phyloP scores from a whole-genome alignment of 2,797 vertebrate genomes.

The Potorous gilbertii region DNA sequence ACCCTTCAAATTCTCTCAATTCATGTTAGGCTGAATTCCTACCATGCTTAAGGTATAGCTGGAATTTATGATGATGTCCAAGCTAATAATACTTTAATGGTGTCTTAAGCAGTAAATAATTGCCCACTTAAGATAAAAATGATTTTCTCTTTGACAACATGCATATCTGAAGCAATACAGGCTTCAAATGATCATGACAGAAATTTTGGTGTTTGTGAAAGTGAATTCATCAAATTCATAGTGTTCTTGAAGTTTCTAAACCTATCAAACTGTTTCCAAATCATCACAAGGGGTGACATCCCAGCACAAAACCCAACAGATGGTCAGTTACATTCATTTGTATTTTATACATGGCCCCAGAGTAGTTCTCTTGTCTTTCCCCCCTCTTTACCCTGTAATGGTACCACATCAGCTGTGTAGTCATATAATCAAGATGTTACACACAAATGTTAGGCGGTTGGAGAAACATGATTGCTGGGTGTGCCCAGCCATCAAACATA shows the following conservation, averaged over 20 bases:
- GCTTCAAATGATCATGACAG: not conserved
- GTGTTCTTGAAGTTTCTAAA: not conserved
- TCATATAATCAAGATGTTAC: not conserved
- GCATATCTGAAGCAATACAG: not conserved
- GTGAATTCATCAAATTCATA: not conserved
- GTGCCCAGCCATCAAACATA: not conserved
- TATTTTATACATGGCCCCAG: not conserved
- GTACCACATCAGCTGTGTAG: not conserved
- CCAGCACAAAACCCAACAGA: not conserved
- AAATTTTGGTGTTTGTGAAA: not conserved
- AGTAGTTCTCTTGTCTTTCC: not conserved
- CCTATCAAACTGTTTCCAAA: not conserved
- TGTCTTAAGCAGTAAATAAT: not conserved
- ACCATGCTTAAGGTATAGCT: not conserved
- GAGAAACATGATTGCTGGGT: not conserved
- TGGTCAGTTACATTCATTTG: not conserved
- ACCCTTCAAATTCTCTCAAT: not conserved
- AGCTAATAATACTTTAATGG: not conserved
- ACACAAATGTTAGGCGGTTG: not conserved
- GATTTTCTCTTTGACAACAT: not conserved
- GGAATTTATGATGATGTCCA: not conserved
- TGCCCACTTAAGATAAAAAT: not conserved
- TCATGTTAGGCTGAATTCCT: not conserved
- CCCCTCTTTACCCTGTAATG: not conserved
- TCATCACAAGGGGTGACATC: not conserved